Evolutionary conservation across 2,797 vertebrate genomes (phyloP), one percentile per base, ranked within the genome.

Genomic region (Hippocampus kuda): DNA sequence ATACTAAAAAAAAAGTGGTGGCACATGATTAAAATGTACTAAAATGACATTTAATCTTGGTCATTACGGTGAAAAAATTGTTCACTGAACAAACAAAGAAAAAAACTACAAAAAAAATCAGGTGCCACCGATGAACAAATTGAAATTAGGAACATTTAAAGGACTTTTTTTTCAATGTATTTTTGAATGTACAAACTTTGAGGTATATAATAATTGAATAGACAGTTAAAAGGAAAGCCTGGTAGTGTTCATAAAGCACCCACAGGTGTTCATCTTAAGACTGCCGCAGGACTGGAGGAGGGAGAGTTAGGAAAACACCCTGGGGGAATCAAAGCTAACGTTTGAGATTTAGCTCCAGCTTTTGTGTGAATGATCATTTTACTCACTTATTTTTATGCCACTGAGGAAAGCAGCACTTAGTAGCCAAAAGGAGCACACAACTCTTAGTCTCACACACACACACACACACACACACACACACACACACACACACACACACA

Each of bases 221-320:
- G 81, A 75, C 78, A 77, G 83, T 81, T 80, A 69, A 82, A 87
- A 81, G 51, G 20, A 66, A 70, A 74, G 76, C 66, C 72, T 81
- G 84, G 82, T 69, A 77, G 77, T 79, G 68, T 77, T 70, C 79
- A 72, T 75, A 57, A 83, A 79, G 75, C 75, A 75, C 70, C 83
- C 83, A 84, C 89, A 90, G 86, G 89, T 90, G 86, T 85, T 84
- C 76, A 18, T 70, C 75, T 74, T 26, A 5, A 10, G n/a, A 26
- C 30, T n/a, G 41, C 5, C 46, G 46, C 7, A 27, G 7, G 44
- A 18, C 12, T 11, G 66, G 66, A 49, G n/a, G 46, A 38, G 27
- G 65, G 27, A 51, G 41, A 42, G 67, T 53, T 38, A 12, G 22
- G 7, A 41, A 62, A 22, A 20, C 38, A 38, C 59, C 59, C 30